Conservation (phyloP, 2,113 vertebrate species). For the Corythoichthys intestinalis region DNA sequence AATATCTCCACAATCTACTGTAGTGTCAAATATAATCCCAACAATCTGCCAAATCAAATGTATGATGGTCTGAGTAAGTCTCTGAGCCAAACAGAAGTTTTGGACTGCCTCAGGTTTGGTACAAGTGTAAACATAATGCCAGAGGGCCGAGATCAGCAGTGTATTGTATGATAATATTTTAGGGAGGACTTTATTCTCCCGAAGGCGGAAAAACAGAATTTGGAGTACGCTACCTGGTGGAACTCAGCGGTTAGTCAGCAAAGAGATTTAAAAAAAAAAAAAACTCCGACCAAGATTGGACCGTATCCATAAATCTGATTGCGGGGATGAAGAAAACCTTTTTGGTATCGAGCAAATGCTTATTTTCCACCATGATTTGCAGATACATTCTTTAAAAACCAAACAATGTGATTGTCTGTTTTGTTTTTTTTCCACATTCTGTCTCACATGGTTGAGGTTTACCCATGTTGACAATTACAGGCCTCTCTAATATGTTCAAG, state of each 20-base stretch:
- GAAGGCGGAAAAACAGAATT: conserved; percentile 26
- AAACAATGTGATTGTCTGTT: too few species aligned
- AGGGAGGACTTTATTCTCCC: conserved; percentile 43
- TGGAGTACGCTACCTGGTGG: conserved; percentile 16
- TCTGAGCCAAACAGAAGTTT: background rate
- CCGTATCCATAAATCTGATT: conserved; percentile 11
- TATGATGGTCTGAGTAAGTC: background rate
- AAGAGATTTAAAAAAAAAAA: conserved; percentile 14
- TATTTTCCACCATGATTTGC: too few species aligned
- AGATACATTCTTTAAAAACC: too few species aligned
- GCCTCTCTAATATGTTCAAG: too few species aligned
- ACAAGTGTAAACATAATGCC: conserved; percentile 21
- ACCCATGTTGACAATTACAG: too few species aligned
- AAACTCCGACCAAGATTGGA: conserved; percentile 10
- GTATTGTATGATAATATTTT: conserved; percentile 21
- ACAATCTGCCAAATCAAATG: background rate
- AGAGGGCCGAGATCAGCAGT: conserved; percentile 16
- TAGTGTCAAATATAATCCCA: too few species aligned
- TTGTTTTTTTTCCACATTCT: too few species aligned
- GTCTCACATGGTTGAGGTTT: too few species aligned
- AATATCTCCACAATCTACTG: too few species aligned
- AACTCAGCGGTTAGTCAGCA: conserved; percentile 15
- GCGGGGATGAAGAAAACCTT: conserved; percentile 9
- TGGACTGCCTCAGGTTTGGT: conserved; percentile 34
- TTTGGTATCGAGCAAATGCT: background rate